Evolutionary conservation across 2,113 vertebrate species (phyloP).

Genomic region (Eptatretus burgeri): DNA sequence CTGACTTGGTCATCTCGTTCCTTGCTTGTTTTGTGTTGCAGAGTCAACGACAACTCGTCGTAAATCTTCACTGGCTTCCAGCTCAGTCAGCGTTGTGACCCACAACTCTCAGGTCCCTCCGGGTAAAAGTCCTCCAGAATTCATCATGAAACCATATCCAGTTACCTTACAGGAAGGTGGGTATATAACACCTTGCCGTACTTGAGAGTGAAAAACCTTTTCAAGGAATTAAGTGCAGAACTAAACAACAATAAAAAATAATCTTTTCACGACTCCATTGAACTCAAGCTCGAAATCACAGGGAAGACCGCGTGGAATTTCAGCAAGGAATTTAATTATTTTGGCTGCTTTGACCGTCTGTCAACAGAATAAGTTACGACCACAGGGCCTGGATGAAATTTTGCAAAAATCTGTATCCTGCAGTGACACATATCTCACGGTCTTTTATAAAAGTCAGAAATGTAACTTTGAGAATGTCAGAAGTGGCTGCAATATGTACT

Average conservation of each 20-base stretch:
- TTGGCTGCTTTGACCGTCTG: not conserved
- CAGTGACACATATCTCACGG: too few relatives aligned
- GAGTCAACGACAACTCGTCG: not conserved
- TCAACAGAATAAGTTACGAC: too few relatives aligned
- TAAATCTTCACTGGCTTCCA: constrained; percentile 15
- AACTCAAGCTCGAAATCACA: not conserved
- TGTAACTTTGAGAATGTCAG: too few relatives aligned
- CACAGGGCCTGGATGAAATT: too few relatives aligned
- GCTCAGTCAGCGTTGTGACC: constrained; percentile 18
- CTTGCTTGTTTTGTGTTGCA: too few relatives aligned
- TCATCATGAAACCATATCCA: constrained; percentile 17
- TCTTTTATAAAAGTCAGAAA: too few relatives aligned
- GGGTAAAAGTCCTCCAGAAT: constrained; percentile 20
- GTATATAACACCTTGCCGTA: constrained; percentile 8
- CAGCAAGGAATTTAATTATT: constrained; percentile 4
- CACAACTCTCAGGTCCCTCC: constrained; percentile 15
- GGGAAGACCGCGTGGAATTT: not conserved
- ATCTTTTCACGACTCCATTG: not conserved
- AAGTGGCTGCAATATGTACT: too few relatives aligned
- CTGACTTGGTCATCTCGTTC: too few relatives aligned
- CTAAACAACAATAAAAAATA: constrained; percentile 10
- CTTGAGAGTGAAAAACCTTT: constrained; percentile 9
- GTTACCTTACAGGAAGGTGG: constrained; percentile 14
- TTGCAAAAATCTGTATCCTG: too few relatives aligned
- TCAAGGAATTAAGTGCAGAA: not conserved